A percentile compares a stretch with the other conserved stretches of the same genome.
These are phyloP conservation scores for Drosophila mulleri DNA, from an alignment of 2,888 invertebrate genomes.

Conservation along the genomic window DNA sequence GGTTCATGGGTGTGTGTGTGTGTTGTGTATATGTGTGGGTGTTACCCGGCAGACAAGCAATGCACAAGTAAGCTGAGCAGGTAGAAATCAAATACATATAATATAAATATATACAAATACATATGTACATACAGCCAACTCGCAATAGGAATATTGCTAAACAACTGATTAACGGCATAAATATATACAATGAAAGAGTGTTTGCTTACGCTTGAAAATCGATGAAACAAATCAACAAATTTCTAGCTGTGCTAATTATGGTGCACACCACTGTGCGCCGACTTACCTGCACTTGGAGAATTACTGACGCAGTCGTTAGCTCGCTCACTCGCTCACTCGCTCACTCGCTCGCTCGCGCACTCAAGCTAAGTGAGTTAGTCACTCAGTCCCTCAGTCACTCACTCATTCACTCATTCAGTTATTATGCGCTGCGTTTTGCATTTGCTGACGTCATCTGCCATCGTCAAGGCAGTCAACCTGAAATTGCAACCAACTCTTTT, in stretches of 20 bases:
- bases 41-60: conserved; percentile 44
- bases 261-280: conserved; percentile 2
- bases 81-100: background rate
- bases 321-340: conserved; percentile 8
- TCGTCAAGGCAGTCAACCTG: conserved; percentile 58
- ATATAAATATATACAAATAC: background rate
- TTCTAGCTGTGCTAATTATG: conserved; percentile 1
- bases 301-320: conserved; percentile 20
- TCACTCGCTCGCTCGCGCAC: conserved; percentile 1
- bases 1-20: conserved; percentile 7
- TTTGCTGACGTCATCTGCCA: conserved; percentile 15
- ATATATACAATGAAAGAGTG: background rate
- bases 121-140: background rate
- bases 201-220: background rate
- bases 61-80: conserved; percentile 33
- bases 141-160: background rate
- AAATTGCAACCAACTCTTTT: conserved; percentile 61
- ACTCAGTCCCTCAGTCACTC: conserved; percentile 19
- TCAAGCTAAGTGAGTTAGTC: conserved; percentile 17
- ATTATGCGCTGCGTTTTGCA: conserved; percentile 42
- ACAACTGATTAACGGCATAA: background rate
- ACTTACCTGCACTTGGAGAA: conserved; percentile 17
- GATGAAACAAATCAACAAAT: background rate
- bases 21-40: conserved; percentile 5
- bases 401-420: conserved; percentile 25